phyloP scores from a whole-genome alignment of 1,140 invertebrate genomes.

The Homarus americanus region DNA sequence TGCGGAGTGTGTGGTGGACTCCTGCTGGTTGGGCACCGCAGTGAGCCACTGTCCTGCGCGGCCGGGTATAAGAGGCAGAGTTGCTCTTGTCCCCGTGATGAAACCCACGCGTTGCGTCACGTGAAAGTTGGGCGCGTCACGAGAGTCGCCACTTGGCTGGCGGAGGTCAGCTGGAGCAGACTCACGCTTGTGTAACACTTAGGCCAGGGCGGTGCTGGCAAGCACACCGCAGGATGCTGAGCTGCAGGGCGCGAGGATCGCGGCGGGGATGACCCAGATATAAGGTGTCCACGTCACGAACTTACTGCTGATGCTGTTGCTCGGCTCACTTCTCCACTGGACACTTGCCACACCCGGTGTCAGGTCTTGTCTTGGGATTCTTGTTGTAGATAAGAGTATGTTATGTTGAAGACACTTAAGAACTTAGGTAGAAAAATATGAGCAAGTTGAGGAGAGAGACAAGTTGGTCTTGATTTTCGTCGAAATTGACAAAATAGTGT shows the following conservation, averaged over 20 bases:
- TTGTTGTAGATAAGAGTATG: background rate
- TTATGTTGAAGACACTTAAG: background rate
- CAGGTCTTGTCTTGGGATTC: background rate
- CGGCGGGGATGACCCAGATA: conserved; percentile 58
- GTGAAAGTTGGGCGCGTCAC: conserved; percentile 63
- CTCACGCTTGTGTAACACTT: conserved; percentile 50
- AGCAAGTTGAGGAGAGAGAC: conserved; percentile 18
- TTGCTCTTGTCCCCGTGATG: conserved; percentile 49
- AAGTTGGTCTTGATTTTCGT: background rate
- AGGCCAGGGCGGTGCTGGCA: conserved; percentile 20
- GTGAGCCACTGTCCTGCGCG: conserved; percentile 58
- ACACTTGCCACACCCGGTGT: background rate
- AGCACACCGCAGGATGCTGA: conserved; percentile 33
- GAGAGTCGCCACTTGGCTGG: conserved; percentile 36
- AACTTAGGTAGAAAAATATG: background rate
- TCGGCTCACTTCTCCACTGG: background rate
- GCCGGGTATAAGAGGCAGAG: conserved; percentile 55
- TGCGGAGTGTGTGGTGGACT: conserved; percentile 14
- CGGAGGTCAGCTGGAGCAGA: conserved; percentile 51
- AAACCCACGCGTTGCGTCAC: conserved; percentile 60
- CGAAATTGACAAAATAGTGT: too few relatives aligned
- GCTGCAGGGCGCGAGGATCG: conserved; percentile 7
- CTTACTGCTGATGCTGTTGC: conserved; percentile 26
- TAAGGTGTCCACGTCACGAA: conserved; percentile 59
- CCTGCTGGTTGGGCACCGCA: conserved; percentile 34